These are phyloP conservation scores for Labeo calbasu DNA, from an alignment of 2,797 vertebrate genomes.

Conservation along the genomic window DNA sequence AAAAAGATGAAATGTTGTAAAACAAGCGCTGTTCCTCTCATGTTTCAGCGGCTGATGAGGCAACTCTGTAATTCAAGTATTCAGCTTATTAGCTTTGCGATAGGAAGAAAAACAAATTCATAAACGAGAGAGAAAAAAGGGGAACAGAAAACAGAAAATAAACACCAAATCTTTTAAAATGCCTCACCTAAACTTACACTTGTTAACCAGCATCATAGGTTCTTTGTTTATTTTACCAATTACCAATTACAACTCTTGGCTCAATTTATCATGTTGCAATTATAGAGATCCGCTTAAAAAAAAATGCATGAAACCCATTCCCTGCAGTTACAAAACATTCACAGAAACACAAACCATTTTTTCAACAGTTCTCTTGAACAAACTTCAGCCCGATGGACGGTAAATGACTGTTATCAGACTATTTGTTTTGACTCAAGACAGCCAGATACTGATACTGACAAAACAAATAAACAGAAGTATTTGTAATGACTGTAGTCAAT, in stretches of 20 bases:
- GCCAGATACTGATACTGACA: background rate
- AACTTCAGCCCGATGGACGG: background rate
- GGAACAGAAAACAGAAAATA: background rate
- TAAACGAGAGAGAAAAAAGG: background rate
- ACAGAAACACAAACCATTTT: background rate
- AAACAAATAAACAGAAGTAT: constrained; percentile 7
- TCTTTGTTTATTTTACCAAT: background rate
- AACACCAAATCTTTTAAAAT: background rate
- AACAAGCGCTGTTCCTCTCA: constrained; percentile 43
- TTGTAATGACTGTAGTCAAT: background rate
- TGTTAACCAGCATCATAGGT: background rate
- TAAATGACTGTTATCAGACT: constrained; percentile 6
- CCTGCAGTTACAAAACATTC: background rate
- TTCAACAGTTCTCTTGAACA: background rate
- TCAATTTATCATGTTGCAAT: background rate
- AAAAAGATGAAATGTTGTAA: constrained; percentile 61
- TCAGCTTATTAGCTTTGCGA: constrained; percentile 26
- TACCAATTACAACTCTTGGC: background rate
- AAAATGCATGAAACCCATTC: background rate
- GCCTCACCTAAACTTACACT: background rate
- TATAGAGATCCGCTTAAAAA: no score
- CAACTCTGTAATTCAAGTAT: constrained; percentile 36
- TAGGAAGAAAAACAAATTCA: constrained; percentile 25
- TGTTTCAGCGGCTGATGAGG: constrained; percentile 44
- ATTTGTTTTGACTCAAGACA: constrained; percentile 8